Evolutionary conservation across 2,888 invertebrate species (phyloP), one percentile per base, ranked within the genome.

Genomic region (Unio delphinus): DNA sequence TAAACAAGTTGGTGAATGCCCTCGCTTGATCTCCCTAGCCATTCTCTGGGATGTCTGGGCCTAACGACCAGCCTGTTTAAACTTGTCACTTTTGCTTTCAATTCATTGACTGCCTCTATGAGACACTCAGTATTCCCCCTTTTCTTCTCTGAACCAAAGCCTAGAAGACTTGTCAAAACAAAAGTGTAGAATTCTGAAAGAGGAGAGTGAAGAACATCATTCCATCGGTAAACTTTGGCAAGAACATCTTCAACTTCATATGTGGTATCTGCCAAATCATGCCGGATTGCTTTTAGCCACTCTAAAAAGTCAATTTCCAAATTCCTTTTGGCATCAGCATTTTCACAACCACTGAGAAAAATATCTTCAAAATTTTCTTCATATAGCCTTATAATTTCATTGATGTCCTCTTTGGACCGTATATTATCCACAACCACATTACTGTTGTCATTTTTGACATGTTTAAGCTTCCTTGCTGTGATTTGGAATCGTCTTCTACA

Each of bases 271-370:
- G 73, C 68, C 17, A 55, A 26, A 0, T 64, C 55, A 57, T 73
- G 72, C 28, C 79, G 30, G 5, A 79, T 74, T 15, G 75, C 79
- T 65, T 67, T 64, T 8, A 79, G 54, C 79, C 79, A 79, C 62
- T 79, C 76, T 23, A 65, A 57, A 28, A 70, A 74, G 45, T 79
- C 76, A 11, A 61, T 62, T 45, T 79, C 79, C 6, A 79, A 62
- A 26, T 61, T 59, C n/a, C 67, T 61, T 65, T 65, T 73, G 15
- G 17, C 61, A 20, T 61, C 55, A 28, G 28, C 55, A 58, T 67
- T 62, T 61, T 69, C 59, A 34, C 59, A 69, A 11, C 60, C 56
- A 23, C 18, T 56, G 7, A n/a, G 45, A 8, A 54, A n/a, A 17
- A 67, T 61, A 34, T 67, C 70, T 28, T 65, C 54, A 57, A 78